Evolutionary conservation across 35 echinoderm and acorn worm genomes (phyloP).

Genomic region (Hemicentrotus pulcherrimus): DNA sequence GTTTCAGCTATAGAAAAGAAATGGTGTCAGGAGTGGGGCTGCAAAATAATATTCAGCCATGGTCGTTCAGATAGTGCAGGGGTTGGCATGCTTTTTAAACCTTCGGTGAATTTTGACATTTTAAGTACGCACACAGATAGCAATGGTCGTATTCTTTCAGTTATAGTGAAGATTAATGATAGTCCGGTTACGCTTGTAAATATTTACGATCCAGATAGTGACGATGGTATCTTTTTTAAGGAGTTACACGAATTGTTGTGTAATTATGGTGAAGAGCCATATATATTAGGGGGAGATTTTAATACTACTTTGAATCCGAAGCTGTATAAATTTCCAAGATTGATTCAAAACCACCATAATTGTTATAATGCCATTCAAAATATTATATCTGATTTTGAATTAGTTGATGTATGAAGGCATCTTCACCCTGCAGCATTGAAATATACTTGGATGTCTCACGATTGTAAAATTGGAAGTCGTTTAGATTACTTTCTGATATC

Average conservation of each 20-base stretch:
- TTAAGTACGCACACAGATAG: not conserved
- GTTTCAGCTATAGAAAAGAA: not conserved
- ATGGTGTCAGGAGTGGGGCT: not conserved
- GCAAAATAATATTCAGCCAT: not conserved
- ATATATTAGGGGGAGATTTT: too few species aligned
- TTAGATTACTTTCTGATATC: slow-evolving; percentile 9
- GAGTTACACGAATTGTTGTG: not conserved
- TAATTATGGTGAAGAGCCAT: not conserved
- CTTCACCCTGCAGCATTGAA: not conserved
- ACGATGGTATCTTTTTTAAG: not conserved
- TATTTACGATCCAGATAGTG: not conserved
- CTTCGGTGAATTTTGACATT: not conserved
- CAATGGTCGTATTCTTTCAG: slow-evolving; percentile 1
- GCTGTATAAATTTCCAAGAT: slow-evolving; percentile 10
- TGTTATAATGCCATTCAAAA: not conserved
- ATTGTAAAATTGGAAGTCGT: not conserved
- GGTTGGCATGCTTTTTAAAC: not conserved
- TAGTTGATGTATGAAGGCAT: not conserved
- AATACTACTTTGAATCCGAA: too few species aligned
- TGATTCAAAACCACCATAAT: not conserved
- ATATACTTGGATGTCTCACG: too few species aligned
- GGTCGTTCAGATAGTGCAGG: slow-evolving; percentile 5
- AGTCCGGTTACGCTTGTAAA: not conserved
- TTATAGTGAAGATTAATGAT: not conserved
- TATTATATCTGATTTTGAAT: slow-evolving; percentile 18